phyloP scores from a whole-genome alignment of 2,888 invertebrate genomes.

The Rosalia funebris region DNA sequence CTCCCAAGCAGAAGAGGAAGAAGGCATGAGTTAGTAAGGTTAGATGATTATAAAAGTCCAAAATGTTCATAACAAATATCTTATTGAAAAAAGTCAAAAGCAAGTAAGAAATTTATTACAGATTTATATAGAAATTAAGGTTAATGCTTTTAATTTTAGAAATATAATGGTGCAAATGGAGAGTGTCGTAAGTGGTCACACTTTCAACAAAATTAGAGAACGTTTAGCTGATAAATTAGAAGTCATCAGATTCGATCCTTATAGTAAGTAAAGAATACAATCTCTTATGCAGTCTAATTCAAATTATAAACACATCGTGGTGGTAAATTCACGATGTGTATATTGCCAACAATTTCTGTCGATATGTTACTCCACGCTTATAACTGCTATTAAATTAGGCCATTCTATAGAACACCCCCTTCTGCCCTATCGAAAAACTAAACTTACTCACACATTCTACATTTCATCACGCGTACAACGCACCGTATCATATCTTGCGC shows the following conservation, averaged over 20 bases:
- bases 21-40: background rate
- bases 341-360: too few species aligned
- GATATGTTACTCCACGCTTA: too few species aligned
- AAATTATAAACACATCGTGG: too few species aligned
- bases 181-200: conserved; percentile 83
- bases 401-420: too few species aligned
- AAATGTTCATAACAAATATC: conserved; percentile 77
- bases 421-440: too few species aligned
- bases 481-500: too few species aligned
- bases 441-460: too few species aligned
- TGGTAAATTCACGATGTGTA: too few species aligned
- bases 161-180: conserved; percentile 81
- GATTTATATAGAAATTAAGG: conserved; percentile 3
- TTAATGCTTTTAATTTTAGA: conserved; percentile 65
- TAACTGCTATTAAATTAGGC: too few species aligned
- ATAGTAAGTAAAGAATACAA: conserved; percentile 69
- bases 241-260: conserved; percentile 79
- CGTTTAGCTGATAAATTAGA: conserved; percentile 83
- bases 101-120: conserved; percentile 71
- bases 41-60: conserved; percentile 5
- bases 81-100: conserved; percentile 78
- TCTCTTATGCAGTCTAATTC: background rate
- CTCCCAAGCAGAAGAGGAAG: too few species aligned
- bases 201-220: conserved; percentile 73
- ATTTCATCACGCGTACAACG: too few species aligned